Conservation (phyloP, 2,113 vertebrate species). For the Ivindomyrus marchei region DNA sequence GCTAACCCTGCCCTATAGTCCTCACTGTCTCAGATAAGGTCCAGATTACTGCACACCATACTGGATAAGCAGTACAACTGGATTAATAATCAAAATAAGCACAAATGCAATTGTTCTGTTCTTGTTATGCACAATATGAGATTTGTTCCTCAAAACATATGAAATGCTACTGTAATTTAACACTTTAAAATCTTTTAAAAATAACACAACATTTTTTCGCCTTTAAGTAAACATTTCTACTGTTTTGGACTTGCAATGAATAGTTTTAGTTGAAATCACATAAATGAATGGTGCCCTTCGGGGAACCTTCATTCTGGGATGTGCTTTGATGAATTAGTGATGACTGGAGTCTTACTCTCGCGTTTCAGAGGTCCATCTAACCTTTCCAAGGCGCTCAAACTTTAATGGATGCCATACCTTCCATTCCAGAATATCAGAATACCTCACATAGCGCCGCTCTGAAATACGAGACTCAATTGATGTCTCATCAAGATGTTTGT, state of each 20-base stretch:
- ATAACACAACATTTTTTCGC: not conserved
- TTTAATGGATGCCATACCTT: conserved; percentile 32
- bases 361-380: conserved; percentile 24
- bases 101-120: not conserved
- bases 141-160: not conserved
- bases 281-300: not conserved
- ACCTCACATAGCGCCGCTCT: conserved; percentile 25
- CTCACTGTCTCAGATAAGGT: not conserved
- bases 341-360: conserved; percentile 16
- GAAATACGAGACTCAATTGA: conserved; percentile 25
- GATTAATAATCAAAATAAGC: not conserved
- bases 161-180: not conserved
- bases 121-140: not conserved
- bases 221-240: not conserved
- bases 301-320: conserved; percentile 4
- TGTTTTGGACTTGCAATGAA: not conserved
- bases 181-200: not conserved
- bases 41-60: not conserved
- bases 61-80: not conserved
- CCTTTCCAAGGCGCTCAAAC: conserved; percentile 33
- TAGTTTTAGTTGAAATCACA: not conserved
- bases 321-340: conserved; percentile 24
- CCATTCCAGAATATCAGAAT: conserved; percentile 22
- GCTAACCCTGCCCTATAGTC: not conserved
- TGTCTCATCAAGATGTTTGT: conserved; percentile 22